A percentile compares a stretch with the other conserved stretches of the same genome.
These are phyloP conservation scores for Microtus montanus DNA, from an alignment of 2,113 vertebrate genomes.

Conservation along the genomic window DNA sequence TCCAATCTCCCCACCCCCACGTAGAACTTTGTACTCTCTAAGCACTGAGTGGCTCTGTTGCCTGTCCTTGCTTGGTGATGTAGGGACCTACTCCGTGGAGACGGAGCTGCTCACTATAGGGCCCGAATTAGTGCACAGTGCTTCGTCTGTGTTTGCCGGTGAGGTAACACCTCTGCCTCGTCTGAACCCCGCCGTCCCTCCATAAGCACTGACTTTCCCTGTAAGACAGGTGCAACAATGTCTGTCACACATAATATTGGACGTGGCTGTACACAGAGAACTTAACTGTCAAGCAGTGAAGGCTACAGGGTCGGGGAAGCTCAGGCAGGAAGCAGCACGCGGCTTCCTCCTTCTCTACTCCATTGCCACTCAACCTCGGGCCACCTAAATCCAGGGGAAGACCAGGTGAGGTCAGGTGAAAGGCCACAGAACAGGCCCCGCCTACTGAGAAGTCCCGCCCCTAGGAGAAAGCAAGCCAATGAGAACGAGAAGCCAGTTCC, in stretches of 20 bases:
- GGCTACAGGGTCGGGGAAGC: not conserved
- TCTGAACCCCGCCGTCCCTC: accelerated
- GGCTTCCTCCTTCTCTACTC: not conserved
- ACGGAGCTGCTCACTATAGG: not conserved
- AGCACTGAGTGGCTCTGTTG: not conserved
- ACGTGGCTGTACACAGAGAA: accelerated
- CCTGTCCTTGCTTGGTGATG: not conserved
- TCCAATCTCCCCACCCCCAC: not conserved
- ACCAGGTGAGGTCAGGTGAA: not conserved
- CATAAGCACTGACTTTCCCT: not conserved
- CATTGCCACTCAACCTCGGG: accelerated
- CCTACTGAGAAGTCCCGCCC: slow-evolving; percentile 4
- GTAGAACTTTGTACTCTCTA: not conserved
- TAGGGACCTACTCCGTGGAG: not conserved
- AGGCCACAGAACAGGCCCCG: not conserved
- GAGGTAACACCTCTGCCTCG: not conserved
- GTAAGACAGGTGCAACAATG: not conserved
- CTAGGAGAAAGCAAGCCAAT: slow-evolving; percentile 35
- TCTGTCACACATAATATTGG: not conserved
- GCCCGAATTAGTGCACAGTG: not conserved
- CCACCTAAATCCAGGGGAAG: too few relatives aligned
- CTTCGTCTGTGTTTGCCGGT: not conserved
- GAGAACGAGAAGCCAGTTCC: not conserved
- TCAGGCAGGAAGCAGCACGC: accelerated
- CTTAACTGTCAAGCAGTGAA: not conserved